Percentiles rank a stretch among this genome's conserved stretches.
phyloP scores from a whole-genome alignment of 1,140 invertebrate genomes.

The Hylyphantes graminicola region DNA sequence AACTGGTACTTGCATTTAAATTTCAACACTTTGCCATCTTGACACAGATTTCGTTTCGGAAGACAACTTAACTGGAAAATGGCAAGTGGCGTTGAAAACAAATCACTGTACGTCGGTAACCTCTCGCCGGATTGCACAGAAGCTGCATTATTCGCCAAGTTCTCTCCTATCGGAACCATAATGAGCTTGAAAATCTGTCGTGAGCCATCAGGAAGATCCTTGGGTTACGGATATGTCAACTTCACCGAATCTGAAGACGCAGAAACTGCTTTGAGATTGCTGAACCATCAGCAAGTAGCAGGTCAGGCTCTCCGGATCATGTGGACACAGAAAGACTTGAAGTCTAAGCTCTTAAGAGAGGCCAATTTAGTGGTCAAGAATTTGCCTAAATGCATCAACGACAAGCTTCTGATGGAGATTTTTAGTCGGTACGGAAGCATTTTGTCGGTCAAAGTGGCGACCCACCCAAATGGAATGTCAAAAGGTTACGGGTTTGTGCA shows the following conservation, averaged over 20 bases:
- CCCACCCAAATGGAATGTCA: constrained; percentile 90
- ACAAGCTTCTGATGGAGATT: constrained; percentile 99
- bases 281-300: constrained; percentile 99
- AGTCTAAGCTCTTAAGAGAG: constrained; percentile 93
- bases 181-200: constrained; percentile 97
- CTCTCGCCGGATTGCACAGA: constrained; percentile 97
- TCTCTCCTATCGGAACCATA: constrained; percentile 95
- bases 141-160: constrained; percentile 98
- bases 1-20: not conserved
- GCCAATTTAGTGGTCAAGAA: constrained; percentile 99
- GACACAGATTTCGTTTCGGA: no score
- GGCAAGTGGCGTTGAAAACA: not conserved
- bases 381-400: constrained; percentile 96
- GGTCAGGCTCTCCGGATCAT: constrained; percentile 98
- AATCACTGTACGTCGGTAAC: constrained; percentile 97
- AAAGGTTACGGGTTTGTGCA: constrained; percentile 99
- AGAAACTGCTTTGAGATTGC: constrained; percentile 96
- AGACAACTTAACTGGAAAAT: no score
- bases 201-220: constrained; percentile 93
- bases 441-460: constrained; percentile 90
- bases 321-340: constrained; percentile 91
- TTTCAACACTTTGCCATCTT: not conserved
- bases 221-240: constrained; percentile 99
- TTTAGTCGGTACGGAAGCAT: constrained; percentile 99
- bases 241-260: constrained; percentile 98